A percentile compares a stretch with the other conserved stretches of the same genome.
phyloP scores from a whole-genome alignment of 2,797 vertebrate genomes.

The Acanthiza pusilla region DNA sequence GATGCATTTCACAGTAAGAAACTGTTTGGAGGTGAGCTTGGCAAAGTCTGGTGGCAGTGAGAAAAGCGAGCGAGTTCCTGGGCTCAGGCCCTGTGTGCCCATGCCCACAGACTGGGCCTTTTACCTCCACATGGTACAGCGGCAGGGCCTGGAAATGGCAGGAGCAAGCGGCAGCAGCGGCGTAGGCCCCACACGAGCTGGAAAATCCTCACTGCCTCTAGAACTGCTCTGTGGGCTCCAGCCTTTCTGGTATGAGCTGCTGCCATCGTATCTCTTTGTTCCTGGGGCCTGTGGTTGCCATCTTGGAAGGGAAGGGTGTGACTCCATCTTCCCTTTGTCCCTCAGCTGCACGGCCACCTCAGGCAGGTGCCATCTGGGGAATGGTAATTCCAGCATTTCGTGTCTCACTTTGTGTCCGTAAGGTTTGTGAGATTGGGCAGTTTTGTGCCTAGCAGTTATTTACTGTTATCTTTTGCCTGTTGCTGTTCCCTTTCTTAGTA shows the following conservation, averaged over 20 bases:
- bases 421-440: not conserved
- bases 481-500: not conserved
- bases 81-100: rapidly evolving
- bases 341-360: rapidly evolving
- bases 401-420: rapidly evolving
- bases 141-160: not conserved
- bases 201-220: rapidly evolving
- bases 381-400: not conserved
- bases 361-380: not conserved
- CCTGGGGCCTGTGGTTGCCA: rapidly evolving
- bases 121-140: rapidly evolving
- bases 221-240: not conserved
- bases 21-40: not conserved
- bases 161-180: rapidly evolving
- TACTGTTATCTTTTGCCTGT: not conserved
- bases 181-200: rapidly evolving
- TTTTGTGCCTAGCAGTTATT: not conserved
- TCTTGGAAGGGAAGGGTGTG: not conserved
- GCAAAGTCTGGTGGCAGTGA: rapidly evolving
- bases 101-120: rapidly evolving
- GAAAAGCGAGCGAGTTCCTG: not conserved
- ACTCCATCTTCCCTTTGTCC: not conserved
- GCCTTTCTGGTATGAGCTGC: rapidly evolving
- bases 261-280: not conserved
- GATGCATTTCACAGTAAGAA: not conserved